A percentile compares a stretch with the other conserved stretches of the same genome.
phyloP scores from a whole-genome alignment of 1,140 invertebrate genomes.

The Ericerus pela region DNA sequence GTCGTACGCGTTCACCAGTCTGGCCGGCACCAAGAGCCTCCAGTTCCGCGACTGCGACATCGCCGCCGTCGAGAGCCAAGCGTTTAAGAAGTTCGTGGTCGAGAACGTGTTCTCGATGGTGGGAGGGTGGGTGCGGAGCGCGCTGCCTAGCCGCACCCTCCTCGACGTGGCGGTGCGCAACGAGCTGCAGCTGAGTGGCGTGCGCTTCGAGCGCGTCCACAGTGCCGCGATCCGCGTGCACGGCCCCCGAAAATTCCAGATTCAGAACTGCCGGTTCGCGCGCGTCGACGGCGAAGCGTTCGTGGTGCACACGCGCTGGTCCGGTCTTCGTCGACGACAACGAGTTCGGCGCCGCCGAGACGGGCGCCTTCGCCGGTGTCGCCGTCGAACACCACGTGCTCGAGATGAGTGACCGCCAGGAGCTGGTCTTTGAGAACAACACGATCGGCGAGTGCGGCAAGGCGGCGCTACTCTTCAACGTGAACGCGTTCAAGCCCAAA shows the following conservation, averaged over 20 bases:
- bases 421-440: conserved; percentile 48
- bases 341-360: conserved; percentile 36
- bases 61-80: conserved; percentile 47
- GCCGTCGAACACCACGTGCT: conserved; percentile 31
- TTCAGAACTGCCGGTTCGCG: conserved; percentile 44
- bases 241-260: conserved; percentile 39
- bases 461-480: conserved; percentile 41
- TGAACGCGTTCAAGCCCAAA: conserved; percentile 35
- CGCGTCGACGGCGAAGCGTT: conserved; percentile 47
- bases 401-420: conserved; percentile 29
- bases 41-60: conserved; percentile 38
- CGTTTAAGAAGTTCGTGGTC: conserved; percentile 61
- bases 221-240: conserved; percentile 41
- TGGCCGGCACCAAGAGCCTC: conserved; percentile 38
- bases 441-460: conserved; percentile 38
- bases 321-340: conserved; percentile 49
- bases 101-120: conserved; percentile 36
- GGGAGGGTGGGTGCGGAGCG: conserved; percentile 34
- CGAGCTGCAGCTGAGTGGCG: conserved; percentile 37
- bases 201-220: conserved; percentile 31
- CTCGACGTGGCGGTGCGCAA: conserved; percentile 52
- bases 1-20: conserved; percentile 55
- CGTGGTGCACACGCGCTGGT: conserved; percentile 39
- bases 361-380: conserved; percentile 46
- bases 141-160: conserved; percentile 48